Conservation (phyloP, 2,797 vertebrate genomes). For the Hippocampus kuda region DNA sequence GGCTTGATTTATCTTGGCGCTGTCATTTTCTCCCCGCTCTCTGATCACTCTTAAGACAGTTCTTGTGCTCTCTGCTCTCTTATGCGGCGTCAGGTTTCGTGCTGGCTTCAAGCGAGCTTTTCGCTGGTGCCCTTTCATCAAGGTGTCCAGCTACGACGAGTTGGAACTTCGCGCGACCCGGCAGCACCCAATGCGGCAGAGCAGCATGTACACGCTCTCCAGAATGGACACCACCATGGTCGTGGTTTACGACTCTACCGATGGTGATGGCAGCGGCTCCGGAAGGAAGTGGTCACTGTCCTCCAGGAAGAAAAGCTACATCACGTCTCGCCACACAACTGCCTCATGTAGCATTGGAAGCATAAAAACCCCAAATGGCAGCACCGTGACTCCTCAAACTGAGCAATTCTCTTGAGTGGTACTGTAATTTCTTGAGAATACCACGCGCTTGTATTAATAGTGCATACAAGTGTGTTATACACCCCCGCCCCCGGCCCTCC, state of each 20-base stretch:
- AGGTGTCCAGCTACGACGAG: constrained; percentile 83
- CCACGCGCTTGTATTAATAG: too few species aligned
- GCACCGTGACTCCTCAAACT: constrained; percentile 31
- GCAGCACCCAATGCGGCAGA: constrained; percentile 77
- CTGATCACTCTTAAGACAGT: not conserved
- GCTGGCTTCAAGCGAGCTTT: constrained; percentile 91
- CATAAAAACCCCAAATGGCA: constrained; percentile 31
- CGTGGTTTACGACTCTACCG: constrained; percentile 60
- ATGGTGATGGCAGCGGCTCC: constrained; percentile 47
- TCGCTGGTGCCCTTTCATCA: constrained; percentile 92
- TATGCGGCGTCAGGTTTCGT: constrained; percentile 69
- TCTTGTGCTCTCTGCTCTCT: not conserved
- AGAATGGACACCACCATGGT: constrained; percentile 82
- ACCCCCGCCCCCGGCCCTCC: too few species aligned
- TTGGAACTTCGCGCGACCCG: constrained; percentile 81
- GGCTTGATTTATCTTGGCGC: not conserved
- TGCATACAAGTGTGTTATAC: too few species aligned
- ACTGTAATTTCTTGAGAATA: too few species aligned
- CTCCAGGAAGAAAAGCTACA: constrained; percentile 64
- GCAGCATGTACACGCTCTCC: constrained; percentile 85
- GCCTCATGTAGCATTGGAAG: constrained; percentile 44
- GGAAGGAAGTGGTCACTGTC: constrained; percentile 28
- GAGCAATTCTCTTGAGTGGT: constrained; percentile 58
- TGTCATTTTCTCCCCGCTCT: not conserved
- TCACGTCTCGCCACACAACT: constrained; percentile 49